Evolutionary conservation across 2,113 vertebrate species (phyloP).

Genomic region (Mirza zaza): DNA sequence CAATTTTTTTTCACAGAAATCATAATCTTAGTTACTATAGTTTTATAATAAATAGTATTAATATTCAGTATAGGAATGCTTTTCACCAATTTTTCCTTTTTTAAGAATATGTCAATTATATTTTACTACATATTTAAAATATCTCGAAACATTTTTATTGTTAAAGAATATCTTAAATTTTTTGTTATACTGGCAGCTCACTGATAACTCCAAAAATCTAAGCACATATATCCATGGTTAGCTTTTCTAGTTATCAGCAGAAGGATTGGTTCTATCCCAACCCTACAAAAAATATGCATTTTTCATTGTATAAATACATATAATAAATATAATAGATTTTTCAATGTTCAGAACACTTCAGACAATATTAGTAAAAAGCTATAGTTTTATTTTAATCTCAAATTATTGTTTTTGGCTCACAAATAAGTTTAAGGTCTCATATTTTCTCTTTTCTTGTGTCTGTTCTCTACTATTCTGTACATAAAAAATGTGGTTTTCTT

Average conservation of each 20-base stretch:
- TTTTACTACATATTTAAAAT: background rate
- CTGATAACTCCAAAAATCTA: background rate
- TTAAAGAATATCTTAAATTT: background rate
- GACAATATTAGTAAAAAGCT: background rate
- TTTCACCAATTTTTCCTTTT: background rate
- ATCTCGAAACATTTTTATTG: background rate
- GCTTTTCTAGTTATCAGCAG: background rate
- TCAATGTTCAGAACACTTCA: background rate
- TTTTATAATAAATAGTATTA: background rate
- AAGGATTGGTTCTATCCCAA: background rate
- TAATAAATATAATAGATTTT: background rate
- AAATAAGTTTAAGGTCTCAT: background rate
- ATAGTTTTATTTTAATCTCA: background rate
- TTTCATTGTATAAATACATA: background rate
- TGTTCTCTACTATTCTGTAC: background rate
- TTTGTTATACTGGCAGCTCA: background rate
- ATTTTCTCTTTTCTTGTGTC: background rate
- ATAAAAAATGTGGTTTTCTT: background rate
- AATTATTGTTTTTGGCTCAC: background rate
- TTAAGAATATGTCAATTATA: background rate
- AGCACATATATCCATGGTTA: background rate
- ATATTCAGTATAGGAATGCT: background rate
- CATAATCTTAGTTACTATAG: background rate
- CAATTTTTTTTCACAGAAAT: background rate
- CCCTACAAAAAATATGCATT: background rate